Percentiles rank a stretch among this genome's conserved stretches.
phyloP scores from a whole-genome alignment of 2,113 vertebrate species.

The Leptodactylus fuscus region DNA sequence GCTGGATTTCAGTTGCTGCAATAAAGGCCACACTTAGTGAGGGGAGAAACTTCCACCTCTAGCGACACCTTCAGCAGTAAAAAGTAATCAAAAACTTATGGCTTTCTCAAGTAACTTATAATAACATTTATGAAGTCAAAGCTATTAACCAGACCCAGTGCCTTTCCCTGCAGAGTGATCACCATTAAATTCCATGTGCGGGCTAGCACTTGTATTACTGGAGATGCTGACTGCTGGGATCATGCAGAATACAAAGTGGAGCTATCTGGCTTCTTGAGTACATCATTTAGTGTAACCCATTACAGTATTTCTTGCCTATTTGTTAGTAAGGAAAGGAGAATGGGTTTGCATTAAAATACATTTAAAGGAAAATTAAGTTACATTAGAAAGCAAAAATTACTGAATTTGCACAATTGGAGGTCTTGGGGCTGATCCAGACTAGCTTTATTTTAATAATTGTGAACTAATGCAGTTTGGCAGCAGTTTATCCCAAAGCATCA shows the following conservation, averaged over 20 bases:
- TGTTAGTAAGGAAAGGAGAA: neutral
- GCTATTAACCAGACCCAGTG: conserved; percentile 24
- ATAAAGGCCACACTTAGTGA: conserved; percentile 25
- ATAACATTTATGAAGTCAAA: conserved; percentile 51
- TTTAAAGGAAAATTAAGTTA: neutral
- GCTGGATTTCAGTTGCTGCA: conserved; percentile 16
- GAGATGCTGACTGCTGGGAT: neutral
- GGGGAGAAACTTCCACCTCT: conserved; percentile 44
- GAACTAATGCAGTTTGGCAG: too few species aligned
- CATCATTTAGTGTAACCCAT: neutral
- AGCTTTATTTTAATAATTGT: too few species aligned
- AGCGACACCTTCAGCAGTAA: conserved; percentile 51
- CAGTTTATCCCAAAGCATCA: too few species aligned
- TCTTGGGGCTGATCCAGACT: neutral
- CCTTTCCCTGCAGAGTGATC: conserved; percentile 39
- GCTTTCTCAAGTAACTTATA: conserved; percentile 42
- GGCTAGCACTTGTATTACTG: conserved; percentile 5
- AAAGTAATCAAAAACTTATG: conserved; percentile 53
- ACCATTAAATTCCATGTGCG: conserved; percentile 39
- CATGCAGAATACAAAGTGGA: neutral
- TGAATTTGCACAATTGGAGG: neutral
- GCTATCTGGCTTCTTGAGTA: neutral
- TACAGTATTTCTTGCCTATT: neutral
- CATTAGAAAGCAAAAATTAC: neutral
- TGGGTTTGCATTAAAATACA: too few species aligned